Base-by-base conservation (phyloP, 2,888 invertebrate genomes). In the Ectemnius cavifrons region DNA sequence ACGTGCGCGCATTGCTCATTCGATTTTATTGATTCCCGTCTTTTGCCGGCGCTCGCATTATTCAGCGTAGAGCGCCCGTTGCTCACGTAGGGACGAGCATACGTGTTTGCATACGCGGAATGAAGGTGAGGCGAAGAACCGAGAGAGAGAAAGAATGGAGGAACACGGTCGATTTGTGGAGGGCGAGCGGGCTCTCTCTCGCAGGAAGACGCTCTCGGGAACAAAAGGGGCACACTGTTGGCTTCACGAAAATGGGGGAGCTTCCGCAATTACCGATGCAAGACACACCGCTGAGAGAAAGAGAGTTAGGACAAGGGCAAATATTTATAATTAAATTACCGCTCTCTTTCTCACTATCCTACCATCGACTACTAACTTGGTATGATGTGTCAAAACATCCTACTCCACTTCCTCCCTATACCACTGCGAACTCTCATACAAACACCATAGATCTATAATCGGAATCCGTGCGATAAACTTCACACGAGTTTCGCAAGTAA, bases 201-300 rank as follows among this genome's bases (percentile, higher is more conserved):
- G 5, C 37, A 37, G 37, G 37, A 37, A 37, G 37, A 37, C 37
- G 37, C 37, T 37, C 37, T 56, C 68, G 68, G 62, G 63, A 64
- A 71, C 73, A 63, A 71, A 37, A 57, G 80, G 81, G 73, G 81
- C 81, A 81, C 45, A 56, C 28, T 57, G 37, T 57, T 77, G 81
- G 81, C 81, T 81, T 81, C 81, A 46, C 67, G 83, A 81, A 78
- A 78, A 78, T 68, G 73, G 57, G 60, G 69, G 80, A 73, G 76
- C 60, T 67, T 66, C 66, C 64, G 80, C 60, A 80, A 82, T 80
- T 82, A 80, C 68, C 66, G 67, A 3, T 72, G 65, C 66, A 77
- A 60, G 63, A 23, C 52, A 49, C 68, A 80, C 68, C 63, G 65
- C 1, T 68, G 65, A 59, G 72, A 60, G 63, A 23, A 20, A 63